Base-by-base conservation (phyloP, 2,888 invertebrate genomes). In the Pristionchus fissidentatus region DNA sequence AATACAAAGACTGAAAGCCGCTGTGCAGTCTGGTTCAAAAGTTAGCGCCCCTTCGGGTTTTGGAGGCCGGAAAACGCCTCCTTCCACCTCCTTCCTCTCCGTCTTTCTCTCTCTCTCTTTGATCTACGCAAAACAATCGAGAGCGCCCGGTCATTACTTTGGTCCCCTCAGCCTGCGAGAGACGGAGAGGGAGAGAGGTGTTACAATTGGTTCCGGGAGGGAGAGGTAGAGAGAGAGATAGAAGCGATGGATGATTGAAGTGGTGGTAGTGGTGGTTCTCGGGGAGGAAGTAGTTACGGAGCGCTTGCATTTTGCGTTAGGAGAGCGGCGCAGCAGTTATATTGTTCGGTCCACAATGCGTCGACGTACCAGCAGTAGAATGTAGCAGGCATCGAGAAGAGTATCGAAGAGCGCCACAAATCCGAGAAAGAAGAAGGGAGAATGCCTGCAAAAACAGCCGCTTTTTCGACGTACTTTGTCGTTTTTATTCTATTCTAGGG, bases 371-470 rank as follows among this genome's bases (percentile, higher is more conserved):
- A 91, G 78, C 15, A 91, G 85, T 41, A 92, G 80, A 29, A 91
- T 85, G 85, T 90, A 91, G 15, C 89, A 87, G 46, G 88, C 85
- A 84, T 92, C 91, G 82, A 91, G 87, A 2, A 91, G 86, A 1
- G 90, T 90, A 84, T 91, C 91, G 87, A 92, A 91, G 10, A 91
- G 85, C 3, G 91, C 91, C 52, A 91, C 91, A 84, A 92, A 91
- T 3, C 91, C 91, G 80, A 91, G 90, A 84, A 91, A 91, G 86
- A 91, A 91, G 88, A 91, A 92, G n/a, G 91, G 91, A 41, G 91
- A 91, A 77, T 92, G 91, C 55, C 91, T 88, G 87, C 75, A 88
- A 87, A 2, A 32, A 26, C 7, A 26, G 22, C 38, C 19, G 38
- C 49, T 46, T 84, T 73, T 83, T 84, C 79, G 75, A 79, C 70